Evolutionary conservation across 37 sponge, comb jelly and placozoan genomes (phyloP).

Genomic region (Bolinopsis microptera): DNA sequence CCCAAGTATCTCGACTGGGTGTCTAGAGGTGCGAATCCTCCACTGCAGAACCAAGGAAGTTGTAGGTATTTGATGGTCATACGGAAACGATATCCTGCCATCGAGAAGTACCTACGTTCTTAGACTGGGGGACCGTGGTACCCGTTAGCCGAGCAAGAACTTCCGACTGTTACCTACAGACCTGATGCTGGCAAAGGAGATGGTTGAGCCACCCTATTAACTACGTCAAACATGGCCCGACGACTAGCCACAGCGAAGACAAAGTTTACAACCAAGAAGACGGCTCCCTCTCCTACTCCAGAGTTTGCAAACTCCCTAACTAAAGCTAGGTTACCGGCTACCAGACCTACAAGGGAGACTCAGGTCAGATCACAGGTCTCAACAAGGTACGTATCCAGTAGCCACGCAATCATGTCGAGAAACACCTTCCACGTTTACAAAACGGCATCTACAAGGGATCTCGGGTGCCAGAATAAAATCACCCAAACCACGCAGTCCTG

Average conservation of each 20-base stretch:
- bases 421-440: not conserved
- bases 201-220: not conserved
- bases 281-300: not conserved
- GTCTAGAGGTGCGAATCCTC: not conserved
- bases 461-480: not conserved
- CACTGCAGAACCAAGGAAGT: not conserved
- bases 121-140: not conserved
- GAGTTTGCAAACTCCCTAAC: not conserved
- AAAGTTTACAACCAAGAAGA: not conserved
- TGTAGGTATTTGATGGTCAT: too few species aligned
- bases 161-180: not conserved
- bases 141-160: not conserved
- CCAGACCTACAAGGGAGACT: not conserved
- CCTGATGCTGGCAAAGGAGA: not conserved
- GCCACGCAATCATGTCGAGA: not conserved
- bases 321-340: not conserved
- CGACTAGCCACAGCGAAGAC: not conserved
- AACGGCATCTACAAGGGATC: not conserved
- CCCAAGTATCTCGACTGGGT: not conserved
- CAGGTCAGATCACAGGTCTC: not conserved
- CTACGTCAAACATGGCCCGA: not conserved
- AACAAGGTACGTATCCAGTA: not conserved
- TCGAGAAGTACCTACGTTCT: not conserved
- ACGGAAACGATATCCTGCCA: not conserved
- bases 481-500: not conserved